Conservation (phyloP, 2,113 vertebrate genomes). For the Oxyruncus cristatus region DNA sequence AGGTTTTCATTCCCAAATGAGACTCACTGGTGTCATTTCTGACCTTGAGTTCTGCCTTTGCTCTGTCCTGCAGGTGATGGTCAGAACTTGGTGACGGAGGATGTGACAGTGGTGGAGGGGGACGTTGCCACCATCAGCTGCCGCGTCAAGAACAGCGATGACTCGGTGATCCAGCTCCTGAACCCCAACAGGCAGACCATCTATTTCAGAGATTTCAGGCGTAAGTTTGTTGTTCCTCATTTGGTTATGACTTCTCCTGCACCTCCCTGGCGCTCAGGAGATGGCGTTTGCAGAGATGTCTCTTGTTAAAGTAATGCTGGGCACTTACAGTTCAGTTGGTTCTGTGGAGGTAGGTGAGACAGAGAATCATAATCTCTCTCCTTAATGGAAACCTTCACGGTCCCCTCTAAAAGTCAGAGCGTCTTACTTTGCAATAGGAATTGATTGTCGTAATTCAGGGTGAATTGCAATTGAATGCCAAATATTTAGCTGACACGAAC, state of each 20-base stretch:
- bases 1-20: neutral
- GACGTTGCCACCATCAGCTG: constrained; percentile 85
- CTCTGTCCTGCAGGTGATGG: constrained; percentile 72
- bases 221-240: constrained; percentile 76
- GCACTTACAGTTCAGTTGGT: neutral
- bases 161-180: constrained; percentile 97
- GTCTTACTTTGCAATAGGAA: constrained; percentile 81
- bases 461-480: constrained; percentile 72
- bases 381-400: constrained; percentile 84
- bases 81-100: constrained; percentile 93
- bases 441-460: constrained; percentile 88
- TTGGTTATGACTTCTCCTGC: neutral
- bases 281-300: neutral
- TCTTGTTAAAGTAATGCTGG: neutral
- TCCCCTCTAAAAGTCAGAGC: constrained; percentile 77
- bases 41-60: fast-evolving
- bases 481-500: constrained; percentile 74
- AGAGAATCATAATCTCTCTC: constrained; percentile 79
- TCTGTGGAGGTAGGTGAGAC: constrained; percentile 58
- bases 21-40: fast-evolving
- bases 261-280: neutral
- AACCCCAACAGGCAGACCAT: constrained; percentile 97
- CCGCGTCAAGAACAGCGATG: constrained; percentile 90
- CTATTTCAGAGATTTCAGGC: constrained; percentile 90
- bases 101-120: constrained; percentile 82